phyloP scores from a whole-genome alignment of 2,113 vertebrate genomes.

The Saccopteryx leptura region DNA sequence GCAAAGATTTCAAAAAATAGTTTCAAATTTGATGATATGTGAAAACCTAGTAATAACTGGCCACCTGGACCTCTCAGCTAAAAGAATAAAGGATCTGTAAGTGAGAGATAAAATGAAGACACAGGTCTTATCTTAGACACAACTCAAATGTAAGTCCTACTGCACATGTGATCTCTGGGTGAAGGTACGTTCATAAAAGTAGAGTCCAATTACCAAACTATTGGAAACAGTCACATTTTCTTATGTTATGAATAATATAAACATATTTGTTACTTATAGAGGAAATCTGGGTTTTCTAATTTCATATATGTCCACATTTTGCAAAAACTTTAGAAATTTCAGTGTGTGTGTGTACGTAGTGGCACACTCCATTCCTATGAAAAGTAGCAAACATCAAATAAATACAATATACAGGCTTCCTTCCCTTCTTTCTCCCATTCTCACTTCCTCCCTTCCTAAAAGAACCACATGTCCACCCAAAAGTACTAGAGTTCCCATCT shows the following conservation, averaged over 20 bases:
- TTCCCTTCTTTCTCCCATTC: background rate
- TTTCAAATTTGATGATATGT: background rate
- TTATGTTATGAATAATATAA: background rate
- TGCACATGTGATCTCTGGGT: background rate
- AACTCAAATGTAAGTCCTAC: background rate
- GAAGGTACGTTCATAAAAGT: background rate
- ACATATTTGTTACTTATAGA: background rate
- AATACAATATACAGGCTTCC: background rate
- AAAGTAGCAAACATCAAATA: background rate
- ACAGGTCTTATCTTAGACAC: background rate
- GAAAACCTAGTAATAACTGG: constrained; percentile 16
- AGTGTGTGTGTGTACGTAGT: no score
- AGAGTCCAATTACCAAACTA: background rate
- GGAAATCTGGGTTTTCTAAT: background rate
- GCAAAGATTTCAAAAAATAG: background rate
- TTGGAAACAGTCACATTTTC: background rate
- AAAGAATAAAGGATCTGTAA: constrained; percentile 26
- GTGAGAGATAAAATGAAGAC: background rate
- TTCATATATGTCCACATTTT: background rate
- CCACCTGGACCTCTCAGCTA: background rate
- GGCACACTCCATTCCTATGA: background rate
- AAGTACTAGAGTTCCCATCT: background rate
- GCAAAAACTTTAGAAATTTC: constrained; percentile 38
- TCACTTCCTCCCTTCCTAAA: background rate
- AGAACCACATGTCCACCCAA: background rate